A percentile compares a stretch with the other conserved stretches of the same genome.
phyloP scores from a whole-genome alignment of 2,113 vertebrate species.

The Pedionomus torquatus region DNA sequence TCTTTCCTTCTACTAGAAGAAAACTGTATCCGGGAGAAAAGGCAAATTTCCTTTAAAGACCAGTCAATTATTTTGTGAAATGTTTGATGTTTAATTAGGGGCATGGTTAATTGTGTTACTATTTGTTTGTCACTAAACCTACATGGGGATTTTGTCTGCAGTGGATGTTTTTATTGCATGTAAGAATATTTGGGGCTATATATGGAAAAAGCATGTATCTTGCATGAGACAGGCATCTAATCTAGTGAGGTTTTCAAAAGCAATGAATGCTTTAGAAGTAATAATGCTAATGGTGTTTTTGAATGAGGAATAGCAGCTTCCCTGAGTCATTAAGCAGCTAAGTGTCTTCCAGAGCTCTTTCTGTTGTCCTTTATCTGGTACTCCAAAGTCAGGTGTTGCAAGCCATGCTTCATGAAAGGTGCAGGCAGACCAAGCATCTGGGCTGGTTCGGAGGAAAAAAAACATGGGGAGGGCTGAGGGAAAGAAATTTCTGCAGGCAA shows the following conservation, averaged over 20 bases:
- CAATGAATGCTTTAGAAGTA: background rate
- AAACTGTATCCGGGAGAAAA: conserved; percentile 5
- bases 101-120: background rate
- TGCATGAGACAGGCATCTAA: background rate
- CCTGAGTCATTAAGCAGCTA: background rate
- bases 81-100: background rate
- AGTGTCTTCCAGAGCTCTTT: background rate
- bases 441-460: background rate
- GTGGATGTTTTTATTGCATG: background rate
- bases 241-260: background rate
- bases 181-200: background rate
- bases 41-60: background rate
- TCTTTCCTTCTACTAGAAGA: conserved; percentile 17
- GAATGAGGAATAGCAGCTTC: background rate
- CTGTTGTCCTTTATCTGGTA: background rate
- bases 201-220: background rate
- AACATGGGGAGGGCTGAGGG: background rate
- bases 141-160: background rate
- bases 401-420: background rate
- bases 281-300: background rate
- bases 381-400: background rate
- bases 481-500: background rate
- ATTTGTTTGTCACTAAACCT: background rate
- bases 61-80: background rate
- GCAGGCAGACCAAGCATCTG: background rate